These are phyloP conservation scores for Drosophila infuscata DNA, from an alignment of 2,888 invertebrate species.

Conservation along the genomic window DNA sequence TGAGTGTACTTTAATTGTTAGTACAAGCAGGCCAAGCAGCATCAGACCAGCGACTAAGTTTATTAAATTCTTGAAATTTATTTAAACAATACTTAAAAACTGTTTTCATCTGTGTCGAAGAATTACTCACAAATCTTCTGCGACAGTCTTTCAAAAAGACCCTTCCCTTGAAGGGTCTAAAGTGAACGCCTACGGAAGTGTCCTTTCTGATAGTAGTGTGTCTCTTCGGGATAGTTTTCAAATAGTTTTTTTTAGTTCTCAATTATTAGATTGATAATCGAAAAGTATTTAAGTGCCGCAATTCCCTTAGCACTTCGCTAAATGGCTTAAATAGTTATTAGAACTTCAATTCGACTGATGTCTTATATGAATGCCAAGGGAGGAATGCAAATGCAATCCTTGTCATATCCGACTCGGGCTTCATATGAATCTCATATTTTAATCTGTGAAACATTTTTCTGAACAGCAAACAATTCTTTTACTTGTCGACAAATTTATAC, in stretches of 20 bases:
- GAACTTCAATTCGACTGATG: neutral
- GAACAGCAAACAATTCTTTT: slow-evolving; percentile 20
- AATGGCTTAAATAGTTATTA: neutral
- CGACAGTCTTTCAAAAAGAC: neutral
- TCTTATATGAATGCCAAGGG: neutral
- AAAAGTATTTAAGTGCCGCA: neutral
- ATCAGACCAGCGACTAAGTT: neutral
- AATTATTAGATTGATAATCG: neutral
- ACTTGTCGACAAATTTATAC: slow-evolving; percentile 8
- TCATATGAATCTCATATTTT: slow-evolving; percentile 25
- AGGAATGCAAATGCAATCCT: neutral
- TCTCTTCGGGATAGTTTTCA: neutral
- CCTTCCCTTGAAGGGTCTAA: neutral
- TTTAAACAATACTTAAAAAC: slow-evolving; percentile 5
- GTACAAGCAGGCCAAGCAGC: neutral
- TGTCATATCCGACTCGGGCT: slow-evolving; percentile 1
- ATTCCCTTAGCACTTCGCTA: neutral
- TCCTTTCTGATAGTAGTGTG: neutral
- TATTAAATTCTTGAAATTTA: slow-evolving; percentile 16
- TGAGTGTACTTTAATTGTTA: slow-evolving; percentile 8
- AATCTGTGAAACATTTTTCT: slow-evolving; percentile 29
- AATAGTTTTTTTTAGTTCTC: neutral
- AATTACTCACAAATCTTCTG: neutral
- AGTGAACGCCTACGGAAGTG: neutral
- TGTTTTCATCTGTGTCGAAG: neutral